Evolutionary conservation across 23 tunicate genomes (phyloP).

Genomic region (Halocynthia roretzi): DNA sequence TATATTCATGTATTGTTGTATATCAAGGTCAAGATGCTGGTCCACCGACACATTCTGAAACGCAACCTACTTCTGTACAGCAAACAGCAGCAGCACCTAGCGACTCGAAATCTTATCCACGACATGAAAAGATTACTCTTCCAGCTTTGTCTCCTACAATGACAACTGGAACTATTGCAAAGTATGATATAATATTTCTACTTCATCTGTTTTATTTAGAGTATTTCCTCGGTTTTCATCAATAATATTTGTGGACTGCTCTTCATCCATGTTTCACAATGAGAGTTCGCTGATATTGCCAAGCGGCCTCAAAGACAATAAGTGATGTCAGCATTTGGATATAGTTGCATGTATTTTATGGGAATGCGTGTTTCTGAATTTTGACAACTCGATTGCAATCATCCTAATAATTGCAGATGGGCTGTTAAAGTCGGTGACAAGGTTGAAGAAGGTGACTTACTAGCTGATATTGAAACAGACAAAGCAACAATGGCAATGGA

Average conservation of each 20-base stretch:
- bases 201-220: neutral
- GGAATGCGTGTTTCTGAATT: neutral
- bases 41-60: neutral
- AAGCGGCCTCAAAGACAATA: neutral
- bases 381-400: neutral
- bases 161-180: conserved; percentile 83
- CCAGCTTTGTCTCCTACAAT: conserved; percentile 99
- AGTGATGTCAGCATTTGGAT: neutral
- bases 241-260: neutral
- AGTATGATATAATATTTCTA: conserved; percentile 21
- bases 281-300: neutral
- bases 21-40: neutral
- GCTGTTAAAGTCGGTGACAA: conserved; percentile 74
- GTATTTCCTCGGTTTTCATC: neutral
- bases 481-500: conserved; percentile 94
- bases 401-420: conserved; percentile 53
- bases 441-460: conserved; percentile 88
- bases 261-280: neutral
- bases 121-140: conserved; percentile 55
- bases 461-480: conserved; percentile 95
- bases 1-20: too few relatives aligned
- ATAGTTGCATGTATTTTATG: neutral
- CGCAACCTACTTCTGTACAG: conserved; percentile 22
- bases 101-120: conserved; percentile 44
- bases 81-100: conserved; percentile 9